A percentile compares a stretch with the other conserved stretches of the same genome.
These are phyloP conservation scores for Drosophila fuyamai DNA, from an alignment of 1,140 invertebrate genomes.

Conservation along the genomic window DNA sequence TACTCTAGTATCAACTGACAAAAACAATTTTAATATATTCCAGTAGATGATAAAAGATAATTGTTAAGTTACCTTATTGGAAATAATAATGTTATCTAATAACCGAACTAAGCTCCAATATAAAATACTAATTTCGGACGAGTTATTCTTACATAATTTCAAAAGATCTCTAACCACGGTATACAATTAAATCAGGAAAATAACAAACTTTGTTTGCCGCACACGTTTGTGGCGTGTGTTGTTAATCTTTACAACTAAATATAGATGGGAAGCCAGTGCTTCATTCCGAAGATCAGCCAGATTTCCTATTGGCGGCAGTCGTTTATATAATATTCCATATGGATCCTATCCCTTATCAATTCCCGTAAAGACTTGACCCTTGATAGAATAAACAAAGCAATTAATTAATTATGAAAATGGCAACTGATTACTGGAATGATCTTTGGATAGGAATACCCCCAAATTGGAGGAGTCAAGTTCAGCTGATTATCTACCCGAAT, in stretches of 20 bases:
- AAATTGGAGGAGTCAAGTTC: constrained; percentile 35
- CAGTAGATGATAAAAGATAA: no score
- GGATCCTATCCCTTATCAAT: constrained; percentile 38
- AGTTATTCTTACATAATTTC: neutral
- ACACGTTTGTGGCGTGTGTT: constrained; percentile 35
- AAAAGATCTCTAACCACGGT: neutral
- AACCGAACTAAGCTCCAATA: no score
- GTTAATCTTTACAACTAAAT: constrained; percentile 42
- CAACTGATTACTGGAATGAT: constrained; percentile 41
- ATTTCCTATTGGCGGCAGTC: constrained; percentile 13
- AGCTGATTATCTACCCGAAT: constrained; percentile 9
- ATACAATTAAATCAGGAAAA: neutral
- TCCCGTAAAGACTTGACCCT: constrained; percentile 39
- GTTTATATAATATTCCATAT: constrained; percentile 34
- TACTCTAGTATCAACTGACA: no score
- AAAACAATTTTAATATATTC: no score
- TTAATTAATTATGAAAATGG: constrained; percentile 55
- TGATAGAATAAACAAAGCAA: constrained; percentile 63
- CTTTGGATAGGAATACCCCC: constrained; percentile 45
- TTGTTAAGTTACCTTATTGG: no score
- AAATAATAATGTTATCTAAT: no score
- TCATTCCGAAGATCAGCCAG: constrained; percentile 18
- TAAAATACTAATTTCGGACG: no score
- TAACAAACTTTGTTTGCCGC: constrained; percentile 8
- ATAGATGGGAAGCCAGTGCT: constrained; percentile 9